phyloP scores from a whole-genome alignment of 2,113 vertebrate species.

The Dasyprocta punctata region DNA sequence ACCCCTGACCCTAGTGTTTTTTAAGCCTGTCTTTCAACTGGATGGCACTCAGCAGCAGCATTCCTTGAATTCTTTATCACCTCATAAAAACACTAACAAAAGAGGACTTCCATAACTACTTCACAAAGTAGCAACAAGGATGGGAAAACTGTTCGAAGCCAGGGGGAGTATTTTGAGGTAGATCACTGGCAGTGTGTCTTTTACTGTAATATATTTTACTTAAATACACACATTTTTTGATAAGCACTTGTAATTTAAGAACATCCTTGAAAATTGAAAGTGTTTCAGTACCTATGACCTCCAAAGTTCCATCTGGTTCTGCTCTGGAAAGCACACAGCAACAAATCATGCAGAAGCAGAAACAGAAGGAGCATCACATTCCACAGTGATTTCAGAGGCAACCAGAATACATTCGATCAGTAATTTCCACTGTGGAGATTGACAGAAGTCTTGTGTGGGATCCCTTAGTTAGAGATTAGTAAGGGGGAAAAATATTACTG shows the following conservation, averaged over 20 bases:
- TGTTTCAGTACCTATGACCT: constrained; percentile 12
- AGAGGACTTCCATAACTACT: background rate
- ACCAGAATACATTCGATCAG: background rate
- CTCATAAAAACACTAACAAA: background rate
- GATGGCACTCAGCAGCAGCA: background rate
- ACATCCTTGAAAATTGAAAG: constrained; percentile 18
- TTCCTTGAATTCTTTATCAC: background rate
- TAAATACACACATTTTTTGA: background rate
- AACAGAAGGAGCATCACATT: constrained; percentile 38
- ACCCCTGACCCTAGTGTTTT: no score
- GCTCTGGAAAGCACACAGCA: constrained; percentile 26
- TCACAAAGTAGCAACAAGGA: background rate
- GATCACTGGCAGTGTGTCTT: background rate
- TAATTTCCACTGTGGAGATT: background rate
- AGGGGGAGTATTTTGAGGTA: background rate
- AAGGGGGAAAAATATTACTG: background rate
- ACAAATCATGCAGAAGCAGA: constrained; percentile 15
- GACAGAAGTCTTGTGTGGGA: background rate
- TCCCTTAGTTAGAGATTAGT: background rate
- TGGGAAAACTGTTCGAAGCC: background rate
- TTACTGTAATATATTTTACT: background rate
- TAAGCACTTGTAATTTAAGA: background rate
- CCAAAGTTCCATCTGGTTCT: constrained; percentile 40
- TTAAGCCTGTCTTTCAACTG: background rate
- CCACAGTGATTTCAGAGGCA: constrained; percentile 19